phyloP scores from a whole-genome alignment of 2,113 vertebrate species.

The Phocoena phocoena region DNA sequence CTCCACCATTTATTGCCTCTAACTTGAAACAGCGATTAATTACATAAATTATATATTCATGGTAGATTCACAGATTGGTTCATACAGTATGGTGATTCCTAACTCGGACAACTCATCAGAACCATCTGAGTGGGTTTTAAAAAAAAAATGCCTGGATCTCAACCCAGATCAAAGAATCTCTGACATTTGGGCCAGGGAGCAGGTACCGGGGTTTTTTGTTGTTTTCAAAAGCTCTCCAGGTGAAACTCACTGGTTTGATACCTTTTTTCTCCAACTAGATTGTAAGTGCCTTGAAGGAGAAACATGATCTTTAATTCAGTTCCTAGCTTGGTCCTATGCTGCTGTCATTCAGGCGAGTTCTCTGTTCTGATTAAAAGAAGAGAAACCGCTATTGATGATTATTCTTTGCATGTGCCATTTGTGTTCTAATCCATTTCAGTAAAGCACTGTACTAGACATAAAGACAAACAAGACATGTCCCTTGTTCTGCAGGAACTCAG shows the following conservation, averaged over 20 bases:
- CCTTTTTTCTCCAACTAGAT: background rate
- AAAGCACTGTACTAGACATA: background rate
- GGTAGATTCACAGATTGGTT: background rate
- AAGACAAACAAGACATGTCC: background rate
- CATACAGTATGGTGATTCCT: background rate
- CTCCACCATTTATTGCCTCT: background rate
- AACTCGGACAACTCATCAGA: background rate
- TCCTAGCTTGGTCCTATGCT: background rate
- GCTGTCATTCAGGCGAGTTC: background rate
- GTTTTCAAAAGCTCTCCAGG: background rate
- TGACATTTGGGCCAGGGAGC: background rate
- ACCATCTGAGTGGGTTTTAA: background rate
- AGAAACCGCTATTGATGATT: background rate
- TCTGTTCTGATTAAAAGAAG: background rate
- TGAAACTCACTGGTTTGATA: background rate
- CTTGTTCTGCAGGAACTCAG: background rate
- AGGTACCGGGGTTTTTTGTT: background rate
- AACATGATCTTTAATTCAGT: background rate
- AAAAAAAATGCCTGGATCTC: background rate
- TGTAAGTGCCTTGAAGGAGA: conserved; percentile 18
- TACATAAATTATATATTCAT: too few species aligned
- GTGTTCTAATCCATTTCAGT: background rate
- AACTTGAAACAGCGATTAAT: background rate
- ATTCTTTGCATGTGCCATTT: background rate
- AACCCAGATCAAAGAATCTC: background rate